Base-by-base conservation (phyloP, 2,888 invertebrate species). In the Eugnorisma glareosa region DNA sequence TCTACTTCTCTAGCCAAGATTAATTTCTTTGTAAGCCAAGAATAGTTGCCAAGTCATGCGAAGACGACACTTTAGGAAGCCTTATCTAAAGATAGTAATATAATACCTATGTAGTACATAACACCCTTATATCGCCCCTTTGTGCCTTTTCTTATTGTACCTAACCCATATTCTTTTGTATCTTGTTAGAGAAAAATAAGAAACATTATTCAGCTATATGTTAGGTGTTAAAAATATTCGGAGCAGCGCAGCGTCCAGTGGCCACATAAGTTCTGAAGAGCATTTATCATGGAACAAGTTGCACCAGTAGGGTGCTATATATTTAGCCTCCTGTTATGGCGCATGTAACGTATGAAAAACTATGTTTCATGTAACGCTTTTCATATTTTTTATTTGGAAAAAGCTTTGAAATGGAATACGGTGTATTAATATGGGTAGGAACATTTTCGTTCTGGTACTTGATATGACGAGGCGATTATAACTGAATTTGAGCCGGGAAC, bases 271-370 rank as follows among this genome's bases (percentile, higher is more conserved):
- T 73, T 51, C n/a, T 67, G 67, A 67, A 75, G 64, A 70, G 67
- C 73, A 83, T 86, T 70, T 77, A 80, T 83, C 80, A 85, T 6
- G 51, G n/a, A 24, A 64, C 43, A 67, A 80, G 51, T 80, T 75
- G 64, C 70, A 67, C 67, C 70, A 75, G 61, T 57, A 8, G 21
- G 51, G 35, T 37, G 72, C 67, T 67, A 73, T 80, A 83, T 80
- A 79, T 80, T 78, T 57, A 51, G 61, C 54, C 45, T 64, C 48
- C 11, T 67, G 76, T 66, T 80, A 73, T 37, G 31, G 59, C 45
- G 8, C 45, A 59, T 75, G 45, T 67, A 43, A 59, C 54, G 73
- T 67, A 43, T 24, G 63, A 61, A 82, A 72, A 75, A 69, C 68
- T 75, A 45, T 21, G n/a, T 48, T 67, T 43, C 8, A 57, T 13